phyloP scores from a whole-genome alignment of 2,113 vertebrate species.

The Neomonachus schauinslandi region DNA sequence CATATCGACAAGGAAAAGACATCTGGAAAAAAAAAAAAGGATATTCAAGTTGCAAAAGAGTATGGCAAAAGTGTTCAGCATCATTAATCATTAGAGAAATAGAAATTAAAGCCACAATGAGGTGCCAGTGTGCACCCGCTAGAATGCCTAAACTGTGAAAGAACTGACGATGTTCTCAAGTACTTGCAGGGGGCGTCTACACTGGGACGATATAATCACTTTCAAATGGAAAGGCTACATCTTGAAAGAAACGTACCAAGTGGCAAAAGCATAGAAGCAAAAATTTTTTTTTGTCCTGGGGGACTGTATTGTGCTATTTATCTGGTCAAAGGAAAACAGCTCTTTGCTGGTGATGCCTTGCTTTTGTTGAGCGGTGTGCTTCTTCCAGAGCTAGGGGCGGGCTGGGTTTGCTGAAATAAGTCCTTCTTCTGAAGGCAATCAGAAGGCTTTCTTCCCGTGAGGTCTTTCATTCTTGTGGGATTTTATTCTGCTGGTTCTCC shows the following conservation, averaged over 20 bases:
- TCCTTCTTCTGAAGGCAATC: constrained; percentile 45
- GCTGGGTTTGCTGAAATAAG: background rate
- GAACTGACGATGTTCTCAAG: background rate
- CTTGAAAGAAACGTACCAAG: constrained; percentile 46
- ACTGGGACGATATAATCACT: background rate
- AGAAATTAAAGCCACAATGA: background rate
- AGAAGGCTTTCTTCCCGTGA: constrained; percentile 17
- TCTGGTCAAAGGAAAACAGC: constrained; percentile 59
- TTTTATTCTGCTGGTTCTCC: constrained; percentile 50
- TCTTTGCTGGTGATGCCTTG: constrained; percentile 8
- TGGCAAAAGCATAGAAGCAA: constrained; percentile 1
- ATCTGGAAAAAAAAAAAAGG: constrained; percentile 33
- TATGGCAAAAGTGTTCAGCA: background rate
- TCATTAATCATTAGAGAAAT: background rate
- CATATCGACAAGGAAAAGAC: background rate
- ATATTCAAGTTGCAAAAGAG: background rate
- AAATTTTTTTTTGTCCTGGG: background rate
- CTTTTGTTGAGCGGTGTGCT: background rate
- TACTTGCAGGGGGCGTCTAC: background rate
- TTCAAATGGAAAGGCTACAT: constrained; percentile 29
- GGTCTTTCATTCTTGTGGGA: constrained; percentile 57
- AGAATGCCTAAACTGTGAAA: background rate
- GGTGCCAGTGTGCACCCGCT: background rate
- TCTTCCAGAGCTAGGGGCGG: background rate
- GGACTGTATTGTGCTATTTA: background rate